Evolutionary conservation across 2,113 vertebrate genomes (phyloP).

Genomic region (Oryzias melastigma): DNA sequence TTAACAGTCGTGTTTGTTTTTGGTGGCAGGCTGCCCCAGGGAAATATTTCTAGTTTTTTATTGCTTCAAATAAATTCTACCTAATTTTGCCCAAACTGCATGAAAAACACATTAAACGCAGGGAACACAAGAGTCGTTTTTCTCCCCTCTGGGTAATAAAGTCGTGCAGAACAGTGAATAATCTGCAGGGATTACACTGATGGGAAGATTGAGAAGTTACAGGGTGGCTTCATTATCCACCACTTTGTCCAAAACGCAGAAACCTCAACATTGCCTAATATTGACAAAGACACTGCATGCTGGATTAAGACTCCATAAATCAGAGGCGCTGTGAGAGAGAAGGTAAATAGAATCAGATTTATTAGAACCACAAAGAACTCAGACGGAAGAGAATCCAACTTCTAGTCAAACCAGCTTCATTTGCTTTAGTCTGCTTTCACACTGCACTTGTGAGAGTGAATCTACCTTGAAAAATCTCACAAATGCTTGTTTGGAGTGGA

Average conservation of each 20-base stretch:
- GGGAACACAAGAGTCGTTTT: constrained; percentile 1
- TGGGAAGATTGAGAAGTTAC: neutral
- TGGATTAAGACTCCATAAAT: too few relatives aligned
- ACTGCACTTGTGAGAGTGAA: too few relatives aligned
- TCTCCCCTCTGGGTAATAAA: constrained; percentile 31
- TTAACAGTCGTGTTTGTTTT: constrained; percentile 77
- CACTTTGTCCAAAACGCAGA: neutral
- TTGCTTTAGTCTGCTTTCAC: too few relatives aligned
- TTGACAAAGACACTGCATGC: too few relatives aligned
- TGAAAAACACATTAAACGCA: constrained; percentile 59
- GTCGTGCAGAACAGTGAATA: constrained; percentile 14
- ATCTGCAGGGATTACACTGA: constrained; percentile 27
- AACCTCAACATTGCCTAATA: constrained; percentile 1
- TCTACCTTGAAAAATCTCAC: too few relatives aligned
- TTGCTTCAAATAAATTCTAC: constrained; percentile 73
- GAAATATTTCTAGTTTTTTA: constrained; percentile 69
- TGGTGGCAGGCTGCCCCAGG: constrained; percentile 60
- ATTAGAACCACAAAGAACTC: too few relatives aligned
- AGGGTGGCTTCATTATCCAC: neutral
- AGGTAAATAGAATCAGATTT: too few relatives aligned
- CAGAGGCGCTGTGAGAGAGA: too few relatives aligned
- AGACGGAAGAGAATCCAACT: too few relatives aligned
- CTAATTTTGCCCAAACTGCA: constrained; percentile 64
- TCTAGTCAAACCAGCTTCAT: too few relatives aligned
- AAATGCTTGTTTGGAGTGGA: too few relatives aligned